Evolutionary conservation across 2,113 vertebrate genomes (phyloP).

Genomic region (Spilogale gracilis): DNA sequence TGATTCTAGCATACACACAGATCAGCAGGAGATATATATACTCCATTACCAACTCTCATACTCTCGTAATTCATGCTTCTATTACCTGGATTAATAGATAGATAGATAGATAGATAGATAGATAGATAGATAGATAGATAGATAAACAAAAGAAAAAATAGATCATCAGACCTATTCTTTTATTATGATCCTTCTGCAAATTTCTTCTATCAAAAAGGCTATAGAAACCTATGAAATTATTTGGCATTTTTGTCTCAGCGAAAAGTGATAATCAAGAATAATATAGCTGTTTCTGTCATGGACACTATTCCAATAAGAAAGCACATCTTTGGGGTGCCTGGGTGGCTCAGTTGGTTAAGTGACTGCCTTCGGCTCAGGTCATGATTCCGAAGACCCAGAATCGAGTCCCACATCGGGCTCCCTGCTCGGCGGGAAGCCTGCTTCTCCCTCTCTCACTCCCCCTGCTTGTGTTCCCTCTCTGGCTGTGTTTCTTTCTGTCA

Average conservation of each 20-base stretch:
- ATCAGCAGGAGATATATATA: neutral
- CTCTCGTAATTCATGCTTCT: neutral
- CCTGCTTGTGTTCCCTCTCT: too few species aligned
- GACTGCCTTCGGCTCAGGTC: too few species aligned
- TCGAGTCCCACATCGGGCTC: too few species aligned
- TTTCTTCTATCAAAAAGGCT: neutral
- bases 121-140: neutral
- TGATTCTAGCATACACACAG: neutral
- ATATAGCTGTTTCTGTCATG: neutral
- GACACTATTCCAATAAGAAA: neutral
- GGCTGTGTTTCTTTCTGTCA: too few species aligned
- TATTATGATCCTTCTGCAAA: neutral
- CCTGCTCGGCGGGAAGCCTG: too few species aligned
- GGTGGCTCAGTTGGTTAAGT: too few species aligned
- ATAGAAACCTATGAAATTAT: neutral
- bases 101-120: neutral
- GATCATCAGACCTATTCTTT: neutral
- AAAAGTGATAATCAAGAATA: neutral
- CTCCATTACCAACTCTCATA: neutral
- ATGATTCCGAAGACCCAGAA: too few species aligned
- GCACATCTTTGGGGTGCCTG: neutral
- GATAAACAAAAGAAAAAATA: neutral
- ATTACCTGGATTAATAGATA: neutral
- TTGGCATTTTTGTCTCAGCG: neutral
- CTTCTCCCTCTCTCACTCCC: too few species aligned